These are phyloP conservation scores for Gymnodraco acuticeps DNA, from an alignment of 2,797 vertebrate species.

Conservation along the genomic window DNA sequence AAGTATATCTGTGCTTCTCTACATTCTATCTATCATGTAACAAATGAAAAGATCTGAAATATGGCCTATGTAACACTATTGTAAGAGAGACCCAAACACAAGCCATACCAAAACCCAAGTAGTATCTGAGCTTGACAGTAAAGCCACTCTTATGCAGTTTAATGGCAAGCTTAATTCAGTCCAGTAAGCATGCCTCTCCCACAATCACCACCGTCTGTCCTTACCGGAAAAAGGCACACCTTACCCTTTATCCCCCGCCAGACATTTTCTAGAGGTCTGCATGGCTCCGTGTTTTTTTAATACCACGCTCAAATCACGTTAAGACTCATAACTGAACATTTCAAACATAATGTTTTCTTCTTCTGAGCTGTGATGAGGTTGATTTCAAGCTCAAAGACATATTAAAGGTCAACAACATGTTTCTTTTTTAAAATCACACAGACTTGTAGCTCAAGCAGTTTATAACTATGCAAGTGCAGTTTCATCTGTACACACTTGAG, in stretches of 20 bases:
- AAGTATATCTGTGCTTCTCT: slow-evolving; percentile 86
- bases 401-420: slow-evolving; percentile 51
- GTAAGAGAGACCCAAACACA: slow-evolving; percentile 58
- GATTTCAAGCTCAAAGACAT: slow-evolving; percentile 21
- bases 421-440: slow-evolving; percentile 11
- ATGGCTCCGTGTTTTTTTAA: slow-evolving; percentile 49
- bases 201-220: slow-evolving; percentile 84
- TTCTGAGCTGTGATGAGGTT: slow-evolving; percentile 42
- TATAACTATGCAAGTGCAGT: slow-evolving; percentile 35
- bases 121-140: slow-evolving; percentile 38
- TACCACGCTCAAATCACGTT: slow-evolving; percentile 53
- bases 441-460: slow-evolving; percentile 47
- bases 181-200: slow-evolving; percentile 83
- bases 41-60: slow-evolving; percentile 63
- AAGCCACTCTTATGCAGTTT: slow-evolving; percentile 57
- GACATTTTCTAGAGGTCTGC: slow-evolving; percentile 56
- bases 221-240: slow-evolving; percentile 92
- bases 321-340: slow-evolving; percentile 36
- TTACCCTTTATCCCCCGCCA: slow-evolving; percentile 72
- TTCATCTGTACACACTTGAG: slow-evolving; percentile 54
- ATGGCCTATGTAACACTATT: slow-evolving; percentile 57
- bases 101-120: slow-evolving; percentile 50
- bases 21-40: slow-evolving; percentile 80
- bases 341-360: slow-evolving; percentile 39
- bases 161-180: slow-evolving; percentile 50